These are phyloP conservation scores for Mizuhopecten yessoensis DNA, from an alignment of 1,140 invertebrate genomes.

Conservation along the genomic window DNA sequence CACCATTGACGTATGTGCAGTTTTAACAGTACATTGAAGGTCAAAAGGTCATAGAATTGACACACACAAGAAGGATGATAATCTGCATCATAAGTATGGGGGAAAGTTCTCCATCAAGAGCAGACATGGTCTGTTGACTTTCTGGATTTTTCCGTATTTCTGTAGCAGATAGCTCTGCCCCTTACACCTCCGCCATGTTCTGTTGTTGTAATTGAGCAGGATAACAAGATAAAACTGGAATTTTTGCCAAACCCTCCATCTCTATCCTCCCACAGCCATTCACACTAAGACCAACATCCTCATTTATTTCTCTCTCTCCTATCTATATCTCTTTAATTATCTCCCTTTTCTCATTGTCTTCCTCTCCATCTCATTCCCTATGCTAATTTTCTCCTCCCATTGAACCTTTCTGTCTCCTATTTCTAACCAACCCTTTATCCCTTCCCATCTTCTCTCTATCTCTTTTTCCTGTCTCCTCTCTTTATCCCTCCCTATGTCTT, in stretches of 20 bases:
- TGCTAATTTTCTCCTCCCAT: too few relatives aligned
- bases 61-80: constrained; percentile 9
- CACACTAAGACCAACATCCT: not conserved
- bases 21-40: constrained; percentile 32
- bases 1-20: not conserved
- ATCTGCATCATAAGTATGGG: not conserved
- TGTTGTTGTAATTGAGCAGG: constrained; percentile 11
- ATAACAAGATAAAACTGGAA: constrained; percentile 35
- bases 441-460: not conserved
- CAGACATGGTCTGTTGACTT: not conserved
- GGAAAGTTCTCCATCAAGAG: not conserved
- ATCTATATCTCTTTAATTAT: not conserved
- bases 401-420: not conserved
- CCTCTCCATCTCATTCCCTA: not conserved
- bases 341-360: not conserved
- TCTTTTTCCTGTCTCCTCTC: not conserved
- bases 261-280: constrained; percentile 9
- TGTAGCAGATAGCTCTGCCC: not conserved
- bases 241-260: not conserved
- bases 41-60: constrained; percentile 5
- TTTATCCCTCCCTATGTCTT: too few relatives aligned
- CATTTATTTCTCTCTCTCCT: not conserved
- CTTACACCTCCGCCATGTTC: constrained; percentile 20
- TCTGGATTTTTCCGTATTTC: not conserved
- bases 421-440: too few relatives aligned